Evolutionary conservation across 2,888 invertebrate genomes (phyloP), one percentile per base, ranked within the genome.

Genomic region (Polietes domitor): DNA sequence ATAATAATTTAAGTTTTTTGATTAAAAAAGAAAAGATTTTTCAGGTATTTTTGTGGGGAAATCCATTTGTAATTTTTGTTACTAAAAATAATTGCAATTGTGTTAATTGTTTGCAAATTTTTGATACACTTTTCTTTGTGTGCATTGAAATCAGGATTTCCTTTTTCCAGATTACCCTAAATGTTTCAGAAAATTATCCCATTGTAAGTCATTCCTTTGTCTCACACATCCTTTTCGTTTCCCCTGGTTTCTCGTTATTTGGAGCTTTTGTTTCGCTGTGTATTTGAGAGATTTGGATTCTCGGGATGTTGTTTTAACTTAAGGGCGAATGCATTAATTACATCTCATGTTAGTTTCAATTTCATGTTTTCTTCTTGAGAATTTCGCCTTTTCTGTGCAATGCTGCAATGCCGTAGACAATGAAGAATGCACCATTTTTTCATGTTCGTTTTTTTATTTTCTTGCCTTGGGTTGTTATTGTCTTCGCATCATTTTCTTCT

Each of bases 281-380:
- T 61, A 21, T 21, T 55, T 21, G 55, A 12, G 28, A 61, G 28
- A 61, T 28, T 61, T 61, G 61, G n/a, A n/a, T 61, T 28, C 28
- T 4, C 15, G 10, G 58, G 58, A 58, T 55, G 19, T 55, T 9
- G 1, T 21, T 43, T 41, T 19, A n/a, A 37, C 84, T 81, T 76
- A 32, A 78, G 76, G 81, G 73, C 76, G 63, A 81, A 68, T 78
- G 37, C 73, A 81, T 84, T 84, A 84, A 81, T 81, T 84, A 70
- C 76, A 47, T 72, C 75, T 72, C 61, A 43, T 47, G 76, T 61
- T 53, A 78, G 74, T 81, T 81, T 78, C 68, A 73, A 53, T 76
- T 72, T 68, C 70, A 32, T 81, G 70, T 53, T 75, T 81, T 77
- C 72, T 73, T 68, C n/a, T 68, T 17, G 5, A 43, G 43, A 68